A percentile compares a stretch with the other conserved stretches of the same genome.
phyloP scores from a whole-genome alignment of 2,888 invertebrate genomes.

The Parasteatoda lunata region DNA sequence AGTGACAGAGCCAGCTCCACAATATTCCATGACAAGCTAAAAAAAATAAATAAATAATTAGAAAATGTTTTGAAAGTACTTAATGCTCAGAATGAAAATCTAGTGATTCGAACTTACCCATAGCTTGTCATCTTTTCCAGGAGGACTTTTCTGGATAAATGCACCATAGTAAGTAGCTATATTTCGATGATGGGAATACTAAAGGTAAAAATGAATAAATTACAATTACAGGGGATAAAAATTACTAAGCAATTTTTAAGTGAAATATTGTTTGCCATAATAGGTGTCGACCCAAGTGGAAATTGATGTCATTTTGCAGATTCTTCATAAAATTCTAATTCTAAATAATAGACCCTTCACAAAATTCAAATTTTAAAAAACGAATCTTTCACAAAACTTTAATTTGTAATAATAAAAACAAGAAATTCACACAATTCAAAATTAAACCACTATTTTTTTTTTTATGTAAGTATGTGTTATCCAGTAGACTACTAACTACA shows the following conservation, averaged over 20 bases:
- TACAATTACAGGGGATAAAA: neutral
- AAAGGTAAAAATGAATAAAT: neutral
- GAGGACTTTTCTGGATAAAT: constrained; percentile 98
- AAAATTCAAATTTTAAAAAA: too few species aligned
- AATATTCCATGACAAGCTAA: constrained; percentile 98
- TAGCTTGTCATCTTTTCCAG: constrained; percentile 98
- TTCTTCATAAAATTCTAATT: too few species aligned
- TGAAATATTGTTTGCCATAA: too few species aligned
- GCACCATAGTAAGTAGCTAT: constrained; percentile 99
- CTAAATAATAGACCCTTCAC: too few species aligned
- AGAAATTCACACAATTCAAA: too few species aligned
- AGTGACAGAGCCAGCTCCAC: constrained; percentile 98
- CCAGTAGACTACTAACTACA: too few species aligned
- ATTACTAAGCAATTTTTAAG: neutral
- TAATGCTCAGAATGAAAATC: neutral
- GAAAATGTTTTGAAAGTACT: neutral
- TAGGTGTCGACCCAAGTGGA: too few species aligned
- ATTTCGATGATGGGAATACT: constrained; percentile 98
- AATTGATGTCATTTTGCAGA: too few species aligned
- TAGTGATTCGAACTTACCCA: constrained; percentile 79
- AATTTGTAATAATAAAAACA: too few species aligned
- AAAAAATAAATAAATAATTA: neutral
- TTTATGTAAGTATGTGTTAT: too few species aligned
- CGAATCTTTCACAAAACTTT: too few species aligned
- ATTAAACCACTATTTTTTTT: too few species aligned